A percentile compares a stretch with the other conserved stretches of the same genome.
Conservation (phyloP, 2,888 invertebrate species). For the Caenorhabditis sp. region DNA sequence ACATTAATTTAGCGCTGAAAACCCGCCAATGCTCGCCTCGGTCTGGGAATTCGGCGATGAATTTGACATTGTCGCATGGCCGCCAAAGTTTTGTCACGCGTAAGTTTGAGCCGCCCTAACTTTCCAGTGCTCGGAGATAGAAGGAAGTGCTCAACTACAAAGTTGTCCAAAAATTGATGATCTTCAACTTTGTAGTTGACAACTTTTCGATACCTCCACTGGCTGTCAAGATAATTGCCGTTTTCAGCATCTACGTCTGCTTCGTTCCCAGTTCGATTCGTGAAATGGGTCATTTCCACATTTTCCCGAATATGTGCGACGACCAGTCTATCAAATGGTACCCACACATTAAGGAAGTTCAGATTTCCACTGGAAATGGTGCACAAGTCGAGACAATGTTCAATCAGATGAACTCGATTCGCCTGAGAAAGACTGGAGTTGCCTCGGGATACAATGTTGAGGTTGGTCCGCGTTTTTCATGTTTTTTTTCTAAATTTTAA, state of each 20-base stretch:
- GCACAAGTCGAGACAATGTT: not conserved
- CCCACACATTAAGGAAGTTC: constrained; percentile 9
- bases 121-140: not conserved
- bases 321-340: constrained; percentile 18
- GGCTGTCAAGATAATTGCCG: not conserved
- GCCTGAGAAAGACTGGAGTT: too few species aligned
- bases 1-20: constrained; percentile 18
- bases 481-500: too few species aligned
- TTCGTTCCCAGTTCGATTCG: not conserved
- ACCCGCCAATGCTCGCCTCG: constrained; percentile 33
- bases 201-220: not conserved
- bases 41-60: constrained; percentile 7
- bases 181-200: not conserved
- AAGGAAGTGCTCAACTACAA: not conserved
- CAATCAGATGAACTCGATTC: constrained; percentile 19
- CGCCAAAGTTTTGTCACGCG: constrained; percentile 45
- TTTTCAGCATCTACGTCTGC: constrained; percentile 36
- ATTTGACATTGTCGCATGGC: constrained; percentile 40
- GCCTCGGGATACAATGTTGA: too few species aligned
- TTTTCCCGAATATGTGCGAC: not conserved
- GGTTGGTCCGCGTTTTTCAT: too few species aligned
- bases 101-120: constrained; percentile 13
- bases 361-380: not conserved
- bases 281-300: constrained; percentile 5
- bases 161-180: not conserved